A percentile compares a stretch with the other conserved stretches of the same genome.
phyloP scores from a whole-genome alignment of 2,113 vertebrate genomes.

The Larimichthys polyactis region DNA sequence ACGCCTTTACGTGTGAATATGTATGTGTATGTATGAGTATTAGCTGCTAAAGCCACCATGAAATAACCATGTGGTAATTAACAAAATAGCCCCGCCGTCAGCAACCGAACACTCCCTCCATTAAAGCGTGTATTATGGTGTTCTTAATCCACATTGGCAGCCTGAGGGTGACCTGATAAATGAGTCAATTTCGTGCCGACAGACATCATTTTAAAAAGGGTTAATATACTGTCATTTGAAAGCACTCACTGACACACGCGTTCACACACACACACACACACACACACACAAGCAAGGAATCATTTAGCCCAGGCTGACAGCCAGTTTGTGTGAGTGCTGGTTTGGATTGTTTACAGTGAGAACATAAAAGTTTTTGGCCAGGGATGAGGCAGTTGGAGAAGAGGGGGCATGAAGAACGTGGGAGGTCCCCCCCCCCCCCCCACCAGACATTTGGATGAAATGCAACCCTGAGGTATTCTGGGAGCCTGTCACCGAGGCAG shows the following conservation, averaged over 20 bases:
- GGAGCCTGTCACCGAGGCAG: constrained; percentile 59
- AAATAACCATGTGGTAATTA: constrained; percentile 40
- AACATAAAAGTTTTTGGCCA: constrained; percentile 33
- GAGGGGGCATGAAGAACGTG: constrained; percentile 7
- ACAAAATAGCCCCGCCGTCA: constrained; percentile 9
- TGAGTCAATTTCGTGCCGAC: constrained; percentile 18
- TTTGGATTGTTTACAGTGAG: constrained; percentile 57
- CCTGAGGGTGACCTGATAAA: constrained; percentile 15
- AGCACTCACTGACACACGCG: neutral
- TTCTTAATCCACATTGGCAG: constrained; percentile 18
- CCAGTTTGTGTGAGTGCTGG: constrained; percentile 46
- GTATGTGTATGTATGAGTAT: too few species aligned
- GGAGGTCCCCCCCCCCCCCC: constrained; percentile 34
- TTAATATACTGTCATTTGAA: constrained; percentile 28
- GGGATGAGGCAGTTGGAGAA: constrained; percentile 10
- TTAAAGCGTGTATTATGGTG: constrained; percentile 21
- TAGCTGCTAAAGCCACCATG: constrained; percentile 7
- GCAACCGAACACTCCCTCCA: constrained; percentile 14
- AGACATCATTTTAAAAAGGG: constrained; percentile 27
- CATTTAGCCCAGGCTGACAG: constrained; percentile 48
- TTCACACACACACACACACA: neutral
- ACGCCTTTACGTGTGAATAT: neutral
- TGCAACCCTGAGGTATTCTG: constrained; percentile 71
- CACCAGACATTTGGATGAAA: constrained; percentile 46
- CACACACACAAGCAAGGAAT: constrained; percentile 9